These are phyloP conservation scores for Scaptomyza montana DNA, from an alignment of 1,140 invertebrate species.

Conservation along the genomic window DNA sequence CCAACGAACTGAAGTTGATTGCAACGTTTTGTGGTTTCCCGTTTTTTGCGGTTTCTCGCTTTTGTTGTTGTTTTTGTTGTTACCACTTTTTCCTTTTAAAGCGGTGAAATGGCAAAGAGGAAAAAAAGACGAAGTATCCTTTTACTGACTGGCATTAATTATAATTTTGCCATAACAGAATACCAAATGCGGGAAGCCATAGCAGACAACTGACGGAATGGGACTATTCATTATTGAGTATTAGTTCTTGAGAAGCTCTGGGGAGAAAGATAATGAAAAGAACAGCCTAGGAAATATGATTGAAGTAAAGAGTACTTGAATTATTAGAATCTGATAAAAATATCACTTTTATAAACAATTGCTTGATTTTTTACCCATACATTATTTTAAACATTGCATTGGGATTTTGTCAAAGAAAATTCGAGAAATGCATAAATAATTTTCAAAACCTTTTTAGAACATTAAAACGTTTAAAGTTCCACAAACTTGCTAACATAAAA, in stretches of 20 bases:
- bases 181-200: slow-evolving; percentile 23
- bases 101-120: slow-evolving; percentile 21
- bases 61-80: slow-evolving; percentile 13
- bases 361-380: too few relatives aligned
- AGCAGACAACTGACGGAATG: slow-evolving; percentile 13
- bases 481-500: too few relatives aligned
- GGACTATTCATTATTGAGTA: neutral
- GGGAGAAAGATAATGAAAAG: slow-evolving; percentile 5
- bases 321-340: too few relatives aligned
- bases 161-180: slow-evolving; percentile 16
- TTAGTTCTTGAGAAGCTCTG: slow-evolving; percentile 2
- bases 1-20: slow-evolving; percentile 53
- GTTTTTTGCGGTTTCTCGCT: slow-evolving; percentile 64
- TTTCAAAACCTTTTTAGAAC: too few relatives aligned
- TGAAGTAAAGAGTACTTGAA: too few relatives aligned
- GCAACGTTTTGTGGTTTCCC: slow-evolving; percentile 68
- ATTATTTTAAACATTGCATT: too few relatives aligned
- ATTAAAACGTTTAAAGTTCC: too few relatives aligned
- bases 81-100: slow-evolving; percentile 41
- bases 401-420: too few relatives aligned
- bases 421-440: too few relatives aligned
- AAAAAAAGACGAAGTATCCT: slow-evolving; percentile 40
- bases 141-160: slow-evolving; percentile 47
- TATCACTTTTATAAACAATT: too few relatives aligned
- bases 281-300: neutral